Conservation (phyloP, 2,888 invertebrate species). For the Caenorhabditis sp. region DNA sequence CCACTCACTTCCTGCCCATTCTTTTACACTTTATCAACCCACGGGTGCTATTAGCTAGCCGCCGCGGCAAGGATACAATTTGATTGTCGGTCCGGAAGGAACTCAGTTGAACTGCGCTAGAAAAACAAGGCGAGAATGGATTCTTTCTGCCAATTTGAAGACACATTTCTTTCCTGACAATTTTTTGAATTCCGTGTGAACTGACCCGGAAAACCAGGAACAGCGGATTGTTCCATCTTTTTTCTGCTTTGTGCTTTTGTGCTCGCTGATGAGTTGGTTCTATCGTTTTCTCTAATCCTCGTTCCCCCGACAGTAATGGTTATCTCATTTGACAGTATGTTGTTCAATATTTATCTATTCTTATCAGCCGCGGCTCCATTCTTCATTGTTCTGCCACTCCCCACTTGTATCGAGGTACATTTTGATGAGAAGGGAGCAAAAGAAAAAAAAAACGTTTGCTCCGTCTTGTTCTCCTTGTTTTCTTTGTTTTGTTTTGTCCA, state of each 20-base stretch:
- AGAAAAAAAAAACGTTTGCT: constrained; percentile 10
- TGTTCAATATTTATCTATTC: constrained; percentile 57
- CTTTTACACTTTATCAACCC: constrained; percentile 64
- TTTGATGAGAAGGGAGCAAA: constrained; percentile 14
- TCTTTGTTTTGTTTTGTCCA: constrained; percentile 16
- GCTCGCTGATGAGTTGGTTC: constrained; percentile 38
- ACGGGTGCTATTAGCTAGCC: constrained; percentile 58
- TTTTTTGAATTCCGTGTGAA: neutral
- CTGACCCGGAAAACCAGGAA: neutral
- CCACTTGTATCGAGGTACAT: constrained; percentile 45
- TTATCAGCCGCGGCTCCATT: constrained; percentile 42
- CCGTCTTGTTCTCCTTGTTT: neutral
- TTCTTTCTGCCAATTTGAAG: neutral
- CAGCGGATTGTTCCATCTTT: neutral
- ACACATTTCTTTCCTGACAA: neutral
- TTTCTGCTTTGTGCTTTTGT: constrained; percentile 58
- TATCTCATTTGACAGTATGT: constrained; percentile 54
- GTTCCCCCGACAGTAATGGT: constrained; percentile 6
- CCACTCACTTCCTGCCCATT: constrained; percentile 59
- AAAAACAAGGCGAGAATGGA: neutral
- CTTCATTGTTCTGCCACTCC: constrained; percentile 33
- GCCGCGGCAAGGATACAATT: constrained; percentile 43
- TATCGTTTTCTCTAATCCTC: neutral
- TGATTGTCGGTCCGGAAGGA: constrained; percentile 47
- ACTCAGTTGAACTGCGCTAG: neutral